A percentile compares a stretch with the other conserved stretches of the same genome.
Evolutionary conservation across 1,140 invertebrate species (phyloP).

Genomic region (Drosophila bipectinata): DNA sequence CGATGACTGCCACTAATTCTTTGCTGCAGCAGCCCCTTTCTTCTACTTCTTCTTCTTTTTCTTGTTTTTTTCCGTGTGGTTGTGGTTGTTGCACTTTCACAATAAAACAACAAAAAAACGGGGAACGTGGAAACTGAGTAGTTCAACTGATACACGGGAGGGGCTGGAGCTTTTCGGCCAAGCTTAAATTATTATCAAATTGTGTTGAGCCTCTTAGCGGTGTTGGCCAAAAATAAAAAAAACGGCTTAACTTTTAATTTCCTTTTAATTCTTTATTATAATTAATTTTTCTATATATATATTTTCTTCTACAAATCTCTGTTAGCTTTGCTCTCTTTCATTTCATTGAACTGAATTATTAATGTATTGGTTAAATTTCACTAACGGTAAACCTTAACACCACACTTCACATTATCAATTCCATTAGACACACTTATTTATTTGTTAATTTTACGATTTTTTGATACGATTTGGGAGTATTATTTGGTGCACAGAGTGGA

Average conservation of each 20-base stretch:
- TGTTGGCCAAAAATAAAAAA: constrained; percentile 8
- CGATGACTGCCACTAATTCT: constrained; percentile 32
- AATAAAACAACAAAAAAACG: constrained; percentile 29
- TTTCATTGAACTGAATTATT: constrained; percentile 35
- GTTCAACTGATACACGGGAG: constrained; percentile 21
- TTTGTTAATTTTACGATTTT: constrained; percentile 2
- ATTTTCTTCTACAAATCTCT: constrained; percentile 18
- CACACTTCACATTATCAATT: constrained; percentile 21
- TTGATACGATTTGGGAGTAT: constrained; percentile 11
- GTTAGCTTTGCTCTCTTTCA: constrained; percentile 11
- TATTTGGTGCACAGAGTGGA: constrained; percentile 31
- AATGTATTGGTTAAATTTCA: constrained; percentile 39
- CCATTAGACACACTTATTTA: constrained; percentile 25
- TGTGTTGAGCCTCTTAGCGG: constrained; percentile 16
- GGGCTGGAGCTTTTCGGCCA: constrained; percentile 51
- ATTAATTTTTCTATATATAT: constrained; percentile 2
- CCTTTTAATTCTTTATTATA: not conserved
- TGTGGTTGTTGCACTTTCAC: constrained; percentile 48
- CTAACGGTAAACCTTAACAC: constrained; percentile 13
- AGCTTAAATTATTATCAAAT: constrained; percentile 51
- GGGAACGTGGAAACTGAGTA: constrained; percentile 16
- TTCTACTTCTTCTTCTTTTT: not conserved
- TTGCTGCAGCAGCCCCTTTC: constrained; percentile 3
- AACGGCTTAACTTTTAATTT: not conserved
- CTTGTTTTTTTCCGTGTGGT: not conserved